Conservation (phyloP, 1,140 invertebrate species). For the Drosophila rhopaloa region DNA sequence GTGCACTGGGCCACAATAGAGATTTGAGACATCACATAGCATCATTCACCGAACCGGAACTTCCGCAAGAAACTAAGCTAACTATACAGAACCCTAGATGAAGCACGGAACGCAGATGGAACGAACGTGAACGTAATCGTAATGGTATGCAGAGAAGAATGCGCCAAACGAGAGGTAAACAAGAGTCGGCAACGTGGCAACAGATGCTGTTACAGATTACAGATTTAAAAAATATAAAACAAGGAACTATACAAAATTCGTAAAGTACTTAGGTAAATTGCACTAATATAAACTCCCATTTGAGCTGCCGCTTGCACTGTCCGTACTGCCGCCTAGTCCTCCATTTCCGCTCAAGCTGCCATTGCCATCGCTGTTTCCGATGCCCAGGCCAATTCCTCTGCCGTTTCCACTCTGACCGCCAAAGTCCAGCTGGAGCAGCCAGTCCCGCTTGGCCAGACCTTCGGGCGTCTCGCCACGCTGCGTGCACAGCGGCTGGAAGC, state of each 20-base stretch:
- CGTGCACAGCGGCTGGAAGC: slow-evolving; percentile 65
- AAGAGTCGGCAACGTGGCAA: slow-evolving; percentile 51
- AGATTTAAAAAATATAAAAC: slow-evolving; percentile 73
- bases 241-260: slow-evolving; percentile 83
- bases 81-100: slow-evolving; percentile 75
- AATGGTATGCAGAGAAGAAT: slow-evolving; percentile 56
- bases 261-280: slow-evolving; percentile 80
- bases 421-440: slow-evolving; percentile 64
- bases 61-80: slow-evolving; percentile 70
- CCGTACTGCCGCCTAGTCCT: slow-evolving; percentile 24
- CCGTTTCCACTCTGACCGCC: slow-evolving; percentile 34
- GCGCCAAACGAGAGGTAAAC: slow-evolving; percentile 58
- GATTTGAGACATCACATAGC: slow-evolving; percentile 83
- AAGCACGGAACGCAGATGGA: slow-evolving; percentile 65
- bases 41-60: slow-evolving; percentile 72
- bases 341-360: slow-evolving; percentile 38
- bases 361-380: slow-evolving; percentile 15
- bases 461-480: slow-evolving; percentile 69
- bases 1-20: slow-evolving; percentile 71
- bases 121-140: slow-evolving; percentile 50
- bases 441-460: slow-evolving; percentile 68
- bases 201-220: slow-evolving; percentile 51
- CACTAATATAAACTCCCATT: slow-evolving; percentile 75
- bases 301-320: slow-evolving; percentile 45
- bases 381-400: slow-evolving; percentile 31